A percentile compares a stretch with the other conserved stretches of the same genome.
Evolutionary conservation across 2,888 invertebrate species (phyloP).

Genomic region (Blastobasis adustella): DNA sequence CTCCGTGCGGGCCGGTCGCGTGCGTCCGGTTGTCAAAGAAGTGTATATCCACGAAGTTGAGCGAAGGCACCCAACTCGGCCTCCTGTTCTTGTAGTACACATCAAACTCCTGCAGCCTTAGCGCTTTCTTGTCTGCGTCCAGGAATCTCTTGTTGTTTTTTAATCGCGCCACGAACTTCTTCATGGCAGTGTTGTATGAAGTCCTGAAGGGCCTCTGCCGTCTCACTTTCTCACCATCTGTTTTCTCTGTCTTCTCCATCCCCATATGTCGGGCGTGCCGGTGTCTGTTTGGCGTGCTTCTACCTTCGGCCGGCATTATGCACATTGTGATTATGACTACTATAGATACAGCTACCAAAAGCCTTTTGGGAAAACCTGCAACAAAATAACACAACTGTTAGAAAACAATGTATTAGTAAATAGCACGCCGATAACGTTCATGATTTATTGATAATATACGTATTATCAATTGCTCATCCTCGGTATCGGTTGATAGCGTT

Average conservation of each 20-base stretch:
- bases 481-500: neutral
- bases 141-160: slow-evolving; percentile 52
- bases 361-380: slow-evolving; percentile 71
- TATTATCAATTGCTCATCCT: slow-evolving; percentile 1
- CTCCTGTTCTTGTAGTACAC: slow-evolving; percentile 52
- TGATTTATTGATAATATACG: neutral
- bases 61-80: slow-evolving; percentile 58
- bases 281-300: slow-evolving; percentile 42
- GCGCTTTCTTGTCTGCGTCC: slow-evolving; percentile 38
- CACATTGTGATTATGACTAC: slow-evolving; percentile 60
- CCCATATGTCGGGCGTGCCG: slow-evolving; percentile 44
- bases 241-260: slow-evolving; percentile 34
- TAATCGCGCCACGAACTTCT: slow-evolving; percentile 50
- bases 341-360: slow-evolving; percentile 66
- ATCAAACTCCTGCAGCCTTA: slow-evolving; percentile 43
- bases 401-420: neutral
- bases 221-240: slow-evolving; percentile 44
- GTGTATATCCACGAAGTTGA: slow-evolving; percentile 61
- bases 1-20: slow-evolving; percentile 6
- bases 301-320: slow-evolving; percentile 52
- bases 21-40: slow-evolving; percentile 42
- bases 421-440: neutral
- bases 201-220: slow-evolving; percentile 36
- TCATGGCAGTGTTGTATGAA: slow-evolving; percentile 45
- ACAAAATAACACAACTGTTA: slow-evolving; percentile 24